Base-by-base conservation (phyloP, 2,888 invertebrate species). In the Calameuta filiformis region DNA sequence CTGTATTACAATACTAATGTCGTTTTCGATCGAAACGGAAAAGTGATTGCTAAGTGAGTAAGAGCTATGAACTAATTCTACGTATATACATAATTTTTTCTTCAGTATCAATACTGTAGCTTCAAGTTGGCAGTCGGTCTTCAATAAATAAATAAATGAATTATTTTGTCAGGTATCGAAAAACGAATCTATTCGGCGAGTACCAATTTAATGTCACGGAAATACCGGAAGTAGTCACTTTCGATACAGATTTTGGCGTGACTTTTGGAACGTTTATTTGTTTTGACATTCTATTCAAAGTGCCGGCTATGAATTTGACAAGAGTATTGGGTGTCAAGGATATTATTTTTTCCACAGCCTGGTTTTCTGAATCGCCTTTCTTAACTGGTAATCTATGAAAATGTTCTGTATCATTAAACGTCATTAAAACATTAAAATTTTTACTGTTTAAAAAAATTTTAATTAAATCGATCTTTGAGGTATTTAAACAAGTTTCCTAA, bases 331-430 rank as follows among this genome's bases (percentile, higher is more conserved):
- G 91, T 11, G 85, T 94, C 9, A 92, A 90, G 40, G 92, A 94
- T 81, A 86, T 94, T 73, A 87, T 93, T 1, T 93, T 91, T 82
- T 88, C 93, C 0, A 92, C 93, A 0, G 93, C 93, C n/a, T 94
- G 94, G 94, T 92, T 93, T 77, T 93, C 93, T 68, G 92, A 93
- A 75, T 82, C 92, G 4, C 94, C 94, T 0, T 93, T 93, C 78
- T 82, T 93, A n/a, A 91, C 91, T 73, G 92, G 93, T 92, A 85
- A 83, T 75, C 23, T 56, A 56, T 56, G 56, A 56, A 56, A 56
- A 9, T 23, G 9, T 56, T 56, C 23, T 23, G 6, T 56, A 56
- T 23, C 1, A 56, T 56, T 56, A 23, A 56, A 56, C 23, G 23
- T 56, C 9, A 9, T 23, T 23, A 56, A n/a, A n/a, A n/a, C n/a